Evolutionary conservation across 2,888 invertebrate genomes (phyloP), one percentile per base, ranked within the genome.

Genomic region (Cosmia pyralina): DNA sequence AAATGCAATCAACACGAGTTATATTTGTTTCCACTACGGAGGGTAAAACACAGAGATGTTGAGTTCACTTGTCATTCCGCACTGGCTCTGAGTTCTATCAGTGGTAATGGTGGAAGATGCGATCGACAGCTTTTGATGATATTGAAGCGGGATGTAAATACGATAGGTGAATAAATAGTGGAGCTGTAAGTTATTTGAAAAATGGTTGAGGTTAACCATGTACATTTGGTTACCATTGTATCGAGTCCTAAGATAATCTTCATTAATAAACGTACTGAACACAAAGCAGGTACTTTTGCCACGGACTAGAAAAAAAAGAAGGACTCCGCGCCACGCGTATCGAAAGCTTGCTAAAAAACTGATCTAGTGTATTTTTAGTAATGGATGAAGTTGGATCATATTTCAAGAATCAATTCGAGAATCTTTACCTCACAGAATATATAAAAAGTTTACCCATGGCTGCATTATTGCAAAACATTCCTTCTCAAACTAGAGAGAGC

Each of bases 71-170:
- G 68, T 81, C 82, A 82, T 64, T 81, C 70, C 13, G 7, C 70
- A 82, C 74, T 44, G 17, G 38, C n/a, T 50, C 82, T 74, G 74
- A 74, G 44, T 68, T 70, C 38, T 46, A 78, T 81, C 82, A 78
- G 65, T 58, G 53, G 68, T 58, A 58, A 70, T 46, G 58, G 65
- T 58, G 50, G 10, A 69, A 11, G n/a, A n/a, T 28, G n/a, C 62
- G 80, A 69, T 69, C 34, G 57, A 41, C 63, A 78, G 53, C 52
- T 57, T 68, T 68, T 76, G 77, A 76, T 72, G 57, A 72, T 52
- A 52, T 52, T 34, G 17, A 72, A 34, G 19, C 2, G 34, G 58
- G 22, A 63, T 65, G 72, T 67, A 60, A 66, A 72, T 53, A 58
- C 52, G 50, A 13, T 50, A 34, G 8, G 8, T n/a, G 17, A 71